Percentiles rank a stretch among this genome's conserved stretches.
These are phyloP conservation scores for Leucozona laternaria DNA, from an alignment of 2,888 invertebrate genomes.

Conservation along the genomic window DNA sequence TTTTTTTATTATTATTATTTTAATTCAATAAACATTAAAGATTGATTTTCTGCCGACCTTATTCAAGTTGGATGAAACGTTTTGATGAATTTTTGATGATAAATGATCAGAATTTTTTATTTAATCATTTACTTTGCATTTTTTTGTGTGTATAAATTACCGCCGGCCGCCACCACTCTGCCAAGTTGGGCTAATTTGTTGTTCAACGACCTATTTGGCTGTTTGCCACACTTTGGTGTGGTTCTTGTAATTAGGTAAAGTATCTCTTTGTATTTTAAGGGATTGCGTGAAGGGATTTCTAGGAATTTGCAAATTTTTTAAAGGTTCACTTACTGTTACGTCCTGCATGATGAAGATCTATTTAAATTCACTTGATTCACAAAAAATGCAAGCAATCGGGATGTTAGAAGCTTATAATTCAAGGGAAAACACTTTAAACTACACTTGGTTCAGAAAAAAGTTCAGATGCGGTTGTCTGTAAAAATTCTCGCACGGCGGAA, in stretches of 20 bases:
- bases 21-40: neutral
- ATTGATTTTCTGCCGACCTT: neutral
- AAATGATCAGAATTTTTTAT: neutral
- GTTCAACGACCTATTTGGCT: conserved; percentile 72
- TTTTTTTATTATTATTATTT: neutral
- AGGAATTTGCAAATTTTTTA: neutral
- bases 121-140: conserved; percentile 1
- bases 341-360: conserved; percentile 51
- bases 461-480: neutral
- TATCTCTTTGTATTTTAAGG: conserved; percentile 24
- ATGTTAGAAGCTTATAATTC: neutral
- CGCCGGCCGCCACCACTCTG: neutral
- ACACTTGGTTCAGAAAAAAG: neutral
- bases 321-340: conserved; percentile 66
- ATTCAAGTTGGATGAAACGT: neutral
- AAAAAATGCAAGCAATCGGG: neutral
- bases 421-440: neutral
- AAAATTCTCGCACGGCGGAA: conserved; percentile 46
- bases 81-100: conserved; percentile 39
- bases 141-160: neutral
- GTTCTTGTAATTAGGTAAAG: conserved; percentile 59
- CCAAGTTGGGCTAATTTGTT: conserved; percentile 42
- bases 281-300: conserved; percentile 12
- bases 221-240: conserved; percentile 45
- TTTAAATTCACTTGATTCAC: conserved; percentile 5